Conservation (phyloP, 2,113 vertebrate genomes). For the Emydura subglobosa region DNA sequence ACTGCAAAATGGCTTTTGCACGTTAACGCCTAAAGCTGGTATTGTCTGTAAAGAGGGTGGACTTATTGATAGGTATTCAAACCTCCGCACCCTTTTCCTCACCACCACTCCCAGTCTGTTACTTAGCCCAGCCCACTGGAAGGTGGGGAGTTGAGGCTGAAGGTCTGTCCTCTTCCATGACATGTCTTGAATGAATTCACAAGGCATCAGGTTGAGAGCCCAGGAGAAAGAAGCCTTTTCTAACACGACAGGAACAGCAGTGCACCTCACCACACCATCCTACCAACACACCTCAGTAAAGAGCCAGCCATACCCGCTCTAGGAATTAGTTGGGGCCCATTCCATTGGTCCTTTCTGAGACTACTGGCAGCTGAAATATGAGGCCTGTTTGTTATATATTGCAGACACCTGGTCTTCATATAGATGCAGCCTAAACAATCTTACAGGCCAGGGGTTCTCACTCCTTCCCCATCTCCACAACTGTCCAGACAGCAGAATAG, state of each 20-base stretch:
- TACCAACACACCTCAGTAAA: neutral
- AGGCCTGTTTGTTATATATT: slow-evolving; percentile 15
- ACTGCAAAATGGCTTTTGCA: neutral
- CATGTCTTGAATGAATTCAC: neutral
- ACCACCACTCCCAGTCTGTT: neutral
- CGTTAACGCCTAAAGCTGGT: neutral
- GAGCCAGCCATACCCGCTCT: neutral
- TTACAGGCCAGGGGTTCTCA: neutral
- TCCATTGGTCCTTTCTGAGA: neutral
- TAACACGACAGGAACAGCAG: neutral
- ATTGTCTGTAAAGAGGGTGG: neutral
- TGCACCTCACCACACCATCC: neutral
- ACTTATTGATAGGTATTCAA: neutral
- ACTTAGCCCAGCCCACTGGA: neutral
- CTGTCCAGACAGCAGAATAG: no score
- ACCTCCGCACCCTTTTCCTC: neutral
- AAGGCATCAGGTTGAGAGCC: neutral
- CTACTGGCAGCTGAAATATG: neutral
- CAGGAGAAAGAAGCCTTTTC: neutral
- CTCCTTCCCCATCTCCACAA: neutral
- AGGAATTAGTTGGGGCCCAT: neutral
- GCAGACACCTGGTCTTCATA: neutral
- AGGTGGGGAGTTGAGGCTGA: neutral
- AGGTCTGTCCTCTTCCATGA: neutral
- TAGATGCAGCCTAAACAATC: slow-evolving; percentile 23